phyloP scores from a whole-genome alignment of 2,113 vertebrate genomes.

The mouse (Mus musculus) region GRCm39 chr16:26499501-26500000 shows the following conservation, averaged over 20 bases:
- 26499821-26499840: constrained; percentile 3
- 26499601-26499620: background rate
- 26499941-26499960: background rate
- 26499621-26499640: background rate
- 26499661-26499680: background rate
- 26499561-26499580: background rate
- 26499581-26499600: background rate
- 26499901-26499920: background rate
- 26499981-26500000: background rate
- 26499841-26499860: background rate
- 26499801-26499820: background rate
- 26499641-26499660: background rate
- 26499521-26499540: constrained; percentile 19
- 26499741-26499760: background rate
- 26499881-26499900: background rate
- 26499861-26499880: background rate
- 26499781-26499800: background rate
- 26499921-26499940: background rate
- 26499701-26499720: background rate
- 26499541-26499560: constrained; percentile 4
- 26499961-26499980: background rate
- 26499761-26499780: background rate
- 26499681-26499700: background rate
- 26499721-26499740: background rate
- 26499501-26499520: background rate